phyloP scores from a whole-genome alignment of 2,888 invertebrate species.

The Drosophila suboccidentalis region DNA sequence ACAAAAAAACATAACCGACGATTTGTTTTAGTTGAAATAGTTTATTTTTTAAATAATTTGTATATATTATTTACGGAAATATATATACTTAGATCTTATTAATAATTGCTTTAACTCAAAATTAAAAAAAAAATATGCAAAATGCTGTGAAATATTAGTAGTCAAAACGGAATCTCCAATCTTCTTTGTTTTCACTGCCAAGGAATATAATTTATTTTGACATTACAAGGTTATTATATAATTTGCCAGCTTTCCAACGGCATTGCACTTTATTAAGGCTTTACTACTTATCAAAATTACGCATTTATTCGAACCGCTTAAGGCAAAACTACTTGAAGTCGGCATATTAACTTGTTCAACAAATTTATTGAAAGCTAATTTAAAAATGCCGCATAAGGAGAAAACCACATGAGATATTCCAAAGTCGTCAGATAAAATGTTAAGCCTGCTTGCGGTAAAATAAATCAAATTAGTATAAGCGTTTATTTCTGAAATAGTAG shows the following conservation, averaged over 20 bases:
- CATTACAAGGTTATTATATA: constrained; percentile 5
- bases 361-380: constrained; percentile 36
- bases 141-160: background rate
- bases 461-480: constrained; percentile 16
- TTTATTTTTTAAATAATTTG: background rate
- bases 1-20: no score
- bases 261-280: constrained; percentile 19
- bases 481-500: constrained; percentile 9
- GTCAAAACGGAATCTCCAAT: background rate
- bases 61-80: background rate
- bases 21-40: no score
- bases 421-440: constrained; percentile 22
- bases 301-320: constrained; percentile 22
- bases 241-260: background rate
- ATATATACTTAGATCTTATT: background rate
- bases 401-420: constrained; percentile 20
- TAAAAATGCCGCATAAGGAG: constrained; percentile 20
- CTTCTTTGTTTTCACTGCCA: background rate
- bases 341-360: constrained; percentile 21
- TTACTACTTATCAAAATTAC: constrained; percentile 13
- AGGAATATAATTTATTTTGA: constrained; percentile 10
- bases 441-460: constrained; percentile 13
- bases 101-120: background rate
- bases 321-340: constrained; percentile 24
- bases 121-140: background rate